Conservation (phyloP, 2,888 invertebrate genomes). For the Standfussiana lucernea region DNA sequence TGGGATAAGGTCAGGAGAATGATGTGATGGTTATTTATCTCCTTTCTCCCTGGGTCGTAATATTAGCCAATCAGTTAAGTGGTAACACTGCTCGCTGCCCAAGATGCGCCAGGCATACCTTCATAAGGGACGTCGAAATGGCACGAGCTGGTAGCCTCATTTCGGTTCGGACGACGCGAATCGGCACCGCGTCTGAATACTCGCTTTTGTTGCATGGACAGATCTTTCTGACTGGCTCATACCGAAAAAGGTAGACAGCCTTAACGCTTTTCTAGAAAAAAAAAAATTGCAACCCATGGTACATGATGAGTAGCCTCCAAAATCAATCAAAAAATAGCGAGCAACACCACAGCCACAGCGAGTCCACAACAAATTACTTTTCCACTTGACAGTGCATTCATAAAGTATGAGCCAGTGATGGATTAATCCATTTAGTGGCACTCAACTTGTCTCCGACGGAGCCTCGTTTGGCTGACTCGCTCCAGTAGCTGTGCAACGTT, state of each 20-base stretch:
- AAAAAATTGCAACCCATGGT: not conserved
- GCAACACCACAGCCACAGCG: not conserved
- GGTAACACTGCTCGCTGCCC: not conserved
- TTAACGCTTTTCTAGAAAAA: not conserved
- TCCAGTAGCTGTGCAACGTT: conserved; percentile 24
- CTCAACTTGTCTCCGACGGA: conserved; percentile 53
- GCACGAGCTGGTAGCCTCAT: not conserved
- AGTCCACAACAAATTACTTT: conserved; percentile 48
- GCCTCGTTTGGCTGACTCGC: conserved; percentile 38
- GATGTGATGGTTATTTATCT: too few species aligned
- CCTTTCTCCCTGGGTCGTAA: not conserved
- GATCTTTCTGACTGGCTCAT: not conserved
- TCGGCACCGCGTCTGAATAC: not conserved
- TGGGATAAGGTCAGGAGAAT: too few species aligned
- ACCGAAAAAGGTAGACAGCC: not conserved
- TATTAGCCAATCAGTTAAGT: not conserved
- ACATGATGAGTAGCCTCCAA: not conserved
- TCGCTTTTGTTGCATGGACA: not conserved
- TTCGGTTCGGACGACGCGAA: not conserved
- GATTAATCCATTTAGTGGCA: conserved; percentile 73
- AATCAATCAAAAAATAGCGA: conserved; percentile 2
- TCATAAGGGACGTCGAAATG: not conserved
- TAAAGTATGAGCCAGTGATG: conserved; percentile 72
- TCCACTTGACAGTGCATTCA: conserved; percentile 65
- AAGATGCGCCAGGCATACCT: not conserved